Evolutionary conservation across 2,113 vertebrate genomes (phyloP).

Genomic region (Tachycineta bicolor): DNA sequence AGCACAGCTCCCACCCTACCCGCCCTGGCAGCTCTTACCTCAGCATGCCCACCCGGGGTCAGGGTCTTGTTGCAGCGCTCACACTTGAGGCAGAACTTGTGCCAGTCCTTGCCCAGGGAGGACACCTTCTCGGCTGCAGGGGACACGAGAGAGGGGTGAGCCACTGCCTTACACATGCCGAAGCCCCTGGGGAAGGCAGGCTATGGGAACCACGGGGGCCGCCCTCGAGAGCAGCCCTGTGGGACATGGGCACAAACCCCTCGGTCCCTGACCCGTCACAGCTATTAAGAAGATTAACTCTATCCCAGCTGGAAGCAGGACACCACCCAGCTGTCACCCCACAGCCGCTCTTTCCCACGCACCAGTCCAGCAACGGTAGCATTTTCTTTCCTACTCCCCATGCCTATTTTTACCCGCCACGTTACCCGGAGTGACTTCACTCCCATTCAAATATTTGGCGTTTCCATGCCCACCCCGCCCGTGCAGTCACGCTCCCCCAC

Average conservation of each 20-base stretch:
- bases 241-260: fast-evolving
- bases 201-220: fast-evolving
- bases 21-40: slow-evolving; percentile 71
- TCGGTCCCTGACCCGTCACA: not conserved
- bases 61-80: slow-evolving; percentile 93
- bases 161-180: not conserved
- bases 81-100: slow-evolving; percentile 95
- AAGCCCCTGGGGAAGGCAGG: not conserved
- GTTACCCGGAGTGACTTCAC: not conserved
- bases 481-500: not conserved
- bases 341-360: not conserved
- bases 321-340: not conserved
- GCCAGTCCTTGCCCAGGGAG: slow-evolving; percentile 94
- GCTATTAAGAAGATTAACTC: not conserved
- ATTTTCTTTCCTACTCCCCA: not conserved
- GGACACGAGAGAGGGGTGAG: not conserved
- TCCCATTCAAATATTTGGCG: slow-evolving; percentile 58
- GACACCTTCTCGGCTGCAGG: slow-evolving; percentile 76
- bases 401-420: not conserved
- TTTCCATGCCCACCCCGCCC: slow-evolving; percentile 54
- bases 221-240: fast-evolving
- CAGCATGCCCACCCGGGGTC: slow-evolving; percentile 88
- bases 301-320: not conserved
- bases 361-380: not conserved
- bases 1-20: not conserved